Evolutionary conservation across 2,113 vertebrate genomes (phyloP).

Genomic region (Phaethornis superciliosus): DNA sequence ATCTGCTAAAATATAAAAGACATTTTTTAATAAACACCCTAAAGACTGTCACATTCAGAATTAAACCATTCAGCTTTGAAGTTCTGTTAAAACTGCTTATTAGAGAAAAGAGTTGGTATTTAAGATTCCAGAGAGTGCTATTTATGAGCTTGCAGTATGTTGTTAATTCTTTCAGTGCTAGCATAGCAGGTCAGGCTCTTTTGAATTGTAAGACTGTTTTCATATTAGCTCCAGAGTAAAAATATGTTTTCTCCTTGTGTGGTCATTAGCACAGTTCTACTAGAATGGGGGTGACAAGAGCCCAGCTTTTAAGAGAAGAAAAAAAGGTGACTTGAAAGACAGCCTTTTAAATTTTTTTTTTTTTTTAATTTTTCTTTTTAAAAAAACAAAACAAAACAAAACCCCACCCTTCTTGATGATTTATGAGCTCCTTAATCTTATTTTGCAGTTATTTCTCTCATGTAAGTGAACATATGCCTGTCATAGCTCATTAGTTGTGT

Average conservation of each 20-base stretch:
- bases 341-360: background rate
- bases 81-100: constrained; percentile 4
- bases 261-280: constrained; percentile 54
- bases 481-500: background rate
- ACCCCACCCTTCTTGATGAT: background rate
- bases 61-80: constrained; percentile 3
- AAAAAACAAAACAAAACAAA: too few species aligned
- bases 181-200: constrained; percentile 34
- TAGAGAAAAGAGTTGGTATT: constrained; percentile 32
- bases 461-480: background rate
- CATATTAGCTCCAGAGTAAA: constrained; percentile 33
- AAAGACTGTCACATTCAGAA: background rate
- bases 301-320: background rate
- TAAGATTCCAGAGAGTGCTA: constrained; percentile 31
- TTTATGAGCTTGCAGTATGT: constrained; percentile 51
- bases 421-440: background rate
- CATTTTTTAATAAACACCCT: background rate
- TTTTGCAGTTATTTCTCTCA: background rate
- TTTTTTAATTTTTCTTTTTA: background rate
- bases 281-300: background rate
- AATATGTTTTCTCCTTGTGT: constrained; percentile 70
- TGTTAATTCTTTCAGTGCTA: constrained; percentile 55
- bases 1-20: background rate
- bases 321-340: background rate
- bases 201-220: constrained; percentile 47